These are phyloP conservation scores for Eilema caniola DNA, from an alignment of 2,888 invertebrate genomes.

Conservation along the genomic window DNA sequence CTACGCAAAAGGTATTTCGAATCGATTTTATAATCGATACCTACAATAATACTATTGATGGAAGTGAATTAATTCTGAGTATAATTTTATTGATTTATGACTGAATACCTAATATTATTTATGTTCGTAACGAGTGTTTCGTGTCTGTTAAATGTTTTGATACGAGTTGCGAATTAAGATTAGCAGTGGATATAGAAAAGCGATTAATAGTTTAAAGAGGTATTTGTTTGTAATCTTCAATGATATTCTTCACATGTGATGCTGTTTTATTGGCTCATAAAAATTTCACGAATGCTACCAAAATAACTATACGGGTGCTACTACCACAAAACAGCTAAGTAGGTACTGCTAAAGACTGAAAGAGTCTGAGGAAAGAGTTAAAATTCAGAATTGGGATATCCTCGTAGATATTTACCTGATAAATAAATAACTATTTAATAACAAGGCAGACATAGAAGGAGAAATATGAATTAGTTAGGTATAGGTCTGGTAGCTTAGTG, in stretches of 20 bases:
- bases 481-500: no score
- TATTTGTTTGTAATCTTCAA: slow-evolving; percentile 10
- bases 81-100: slow-evolving; percentile 12
- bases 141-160: slow-evolving; percentile 19
- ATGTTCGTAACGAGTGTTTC: slow-evolving; percentile 8
- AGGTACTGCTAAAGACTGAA: background rate
- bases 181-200: slow-evolving; percentile 6
- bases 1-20: slow-evolving; percentile 16
- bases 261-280: slow-evolving; percentile 4
- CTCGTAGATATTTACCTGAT: no score
- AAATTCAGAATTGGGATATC: no score
- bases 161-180: slow-evolving; percentile 11
- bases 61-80: slow-evolving; percentile 5
- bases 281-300: slow-evolving; percentile 4
- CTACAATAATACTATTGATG: background rate
- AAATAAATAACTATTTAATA: no score
- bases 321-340: no score
- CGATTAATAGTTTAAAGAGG: slow-evolving; percentile 8
- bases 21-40: slow-evolving; percentile 18
- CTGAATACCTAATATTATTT: slow-evolving; percentile 7
- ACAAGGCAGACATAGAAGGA: no score
- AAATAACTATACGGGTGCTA: slow-evolving; percentile 3
- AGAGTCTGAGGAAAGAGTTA: background rate
- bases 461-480: no score
- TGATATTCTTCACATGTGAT: background rate